These are phyloP conservation scores for Holothuria leucospilota DNA, from an alignment of 53 echinoderm and acorn worm genomes.

Conservation along the genomic window DNA sequence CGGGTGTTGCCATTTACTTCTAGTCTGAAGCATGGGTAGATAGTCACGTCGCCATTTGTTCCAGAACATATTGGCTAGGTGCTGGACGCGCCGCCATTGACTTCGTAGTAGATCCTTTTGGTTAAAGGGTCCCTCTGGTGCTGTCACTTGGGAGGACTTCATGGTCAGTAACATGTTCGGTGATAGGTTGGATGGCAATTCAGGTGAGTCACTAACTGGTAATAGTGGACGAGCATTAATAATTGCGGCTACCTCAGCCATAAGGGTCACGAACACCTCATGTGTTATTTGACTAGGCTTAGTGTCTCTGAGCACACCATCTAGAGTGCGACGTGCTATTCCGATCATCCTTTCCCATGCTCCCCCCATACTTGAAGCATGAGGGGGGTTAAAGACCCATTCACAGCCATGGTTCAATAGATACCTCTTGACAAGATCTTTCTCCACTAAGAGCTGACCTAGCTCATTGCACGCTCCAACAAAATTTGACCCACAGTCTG, in stretches of 20 bases:
- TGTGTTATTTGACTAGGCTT: slow-evolving; percentile 71
- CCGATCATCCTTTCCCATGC: slow-evolving; percentile 70
- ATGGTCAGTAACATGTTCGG: slow-evolving; percentile 66
- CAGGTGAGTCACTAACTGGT: slow-evolving; percentile 46
- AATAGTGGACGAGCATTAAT: slow-evolving; percentile 59
- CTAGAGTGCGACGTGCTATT: slow-evolving; percentile 65
- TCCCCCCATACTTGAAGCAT: slow-evolving; percentile 65
- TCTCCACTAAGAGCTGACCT: slow-evolving; percentile 38
- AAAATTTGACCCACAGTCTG: slow-evolving; percentile 58
- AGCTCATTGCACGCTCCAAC: slow-evolving; percentile 62
- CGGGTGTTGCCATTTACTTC: slow-evolving; percentile 59
- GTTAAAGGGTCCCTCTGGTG: slow-evolving; percentile 66
- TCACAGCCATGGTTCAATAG: slow-evolving; percentile 54
- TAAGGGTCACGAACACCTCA: slow-evolving; percentile 64
- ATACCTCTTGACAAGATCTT: slow-evolving; percentile 58
- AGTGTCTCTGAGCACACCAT: slow-evolving; percentile 60
- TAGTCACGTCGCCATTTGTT: slow-evolving; percentile 65
- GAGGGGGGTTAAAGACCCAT: slow-evolving; percentile 71
- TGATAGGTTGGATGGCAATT: slow-evolving; percentile 60
- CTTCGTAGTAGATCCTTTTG: slow-evolving; percentile 60
- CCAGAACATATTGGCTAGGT: slow-evolving; percentile 71
- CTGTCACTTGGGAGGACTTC: slow-evolving; percentile 62
- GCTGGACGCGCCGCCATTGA: slow-evolving; percentile 71
- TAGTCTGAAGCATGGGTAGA: slow-evolving; percentile 61
- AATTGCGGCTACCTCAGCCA: slow-evolving; percentile 64